phyloP scores from a whole-genome alignment of 2,113 vertebrate species.

The Hassar affinis region DNA sequence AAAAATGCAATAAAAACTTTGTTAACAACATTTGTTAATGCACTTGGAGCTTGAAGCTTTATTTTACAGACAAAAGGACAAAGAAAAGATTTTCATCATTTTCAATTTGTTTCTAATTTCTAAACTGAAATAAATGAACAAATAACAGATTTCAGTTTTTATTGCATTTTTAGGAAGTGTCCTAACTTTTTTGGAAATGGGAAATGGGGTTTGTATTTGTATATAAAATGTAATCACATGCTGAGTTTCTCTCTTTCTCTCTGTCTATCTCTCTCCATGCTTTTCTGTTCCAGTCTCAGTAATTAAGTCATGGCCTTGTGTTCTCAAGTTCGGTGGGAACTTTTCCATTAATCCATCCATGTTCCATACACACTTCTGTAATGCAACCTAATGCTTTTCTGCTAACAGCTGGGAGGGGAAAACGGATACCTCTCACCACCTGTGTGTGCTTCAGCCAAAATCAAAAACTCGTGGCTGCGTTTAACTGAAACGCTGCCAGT shows the following conservation, averaged over 20 bases:
- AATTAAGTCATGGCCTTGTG: not conserved
- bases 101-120: no score
- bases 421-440: slow-evolving; percentile 42
- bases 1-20: no score
- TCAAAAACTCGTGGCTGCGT: not conserved
- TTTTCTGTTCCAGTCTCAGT: not conserved
- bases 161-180: no score
- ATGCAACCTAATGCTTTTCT: slow-evolving; percentile 41
- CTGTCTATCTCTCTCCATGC: not conserved
- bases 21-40: no score
- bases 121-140: no score
- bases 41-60: no score
- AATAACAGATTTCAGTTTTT: no score
- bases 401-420: slow-evolving; percentile 49
- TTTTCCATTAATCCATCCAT: not conserved
- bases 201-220: no score
- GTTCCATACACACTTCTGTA: slow-evolving; percentile 26
- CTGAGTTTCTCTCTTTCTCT: not conserved
- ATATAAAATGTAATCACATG: no score
- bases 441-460: slow-evolving; percentile 36
- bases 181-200: no score
- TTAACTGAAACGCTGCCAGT: slow-evolving; percentile 32
- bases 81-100: no score
- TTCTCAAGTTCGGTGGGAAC: not conserved
- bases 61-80: no score